phyloP scores from a whole-genome alignment of 2,888 invertebrate genomes.

The Schrankia costaestrigalis region DNA sequence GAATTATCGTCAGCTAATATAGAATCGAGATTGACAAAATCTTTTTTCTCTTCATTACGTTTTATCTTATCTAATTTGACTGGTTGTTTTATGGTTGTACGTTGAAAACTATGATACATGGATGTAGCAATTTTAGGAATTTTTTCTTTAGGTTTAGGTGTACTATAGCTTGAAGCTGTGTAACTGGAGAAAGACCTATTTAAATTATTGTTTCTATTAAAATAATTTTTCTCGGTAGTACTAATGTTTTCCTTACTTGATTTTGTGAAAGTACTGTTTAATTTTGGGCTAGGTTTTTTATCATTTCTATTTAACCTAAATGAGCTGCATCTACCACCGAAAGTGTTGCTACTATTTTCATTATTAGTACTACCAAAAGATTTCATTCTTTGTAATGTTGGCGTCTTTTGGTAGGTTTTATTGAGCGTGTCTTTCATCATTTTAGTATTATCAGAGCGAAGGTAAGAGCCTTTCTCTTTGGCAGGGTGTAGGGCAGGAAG shows the following conservation, averaged over 20 bases:
- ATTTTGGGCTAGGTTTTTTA: constrained; percentile 68
- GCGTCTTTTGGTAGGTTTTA: constrained; percentile 77
- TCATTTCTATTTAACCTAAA: constrained; percentile 71
- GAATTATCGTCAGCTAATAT: constrained; percentile 66
- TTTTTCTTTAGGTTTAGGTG: constrained; percentile 73
- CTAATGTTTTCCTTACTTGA: constrained; percentile 75
- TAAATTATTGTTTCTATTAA: constrained; percentile 63
- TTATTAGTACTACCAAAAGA: constrained; percentile 71
- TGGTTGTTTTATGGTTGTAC: constrained; percentile 67
- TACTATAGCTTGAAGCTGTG: constrained; percentile 65
- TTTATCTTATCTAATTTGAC: constrained; percentile 73
- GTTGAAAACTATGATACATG: constrained; percentile 73
- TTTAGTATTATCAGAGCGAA: constrained; percentile 63
- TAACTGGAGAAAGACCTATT: constrained; percentile 73
- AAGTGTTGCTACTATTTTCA: constrained; percentile 55
- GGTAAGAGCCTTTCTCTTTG: constrained; percentile 61
- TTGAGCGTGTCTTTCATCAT: constrained; percentile 74
- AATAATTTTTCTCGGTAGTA: constrained; percentile 57
- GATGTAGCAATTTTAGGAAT: constrained; percentile 74
- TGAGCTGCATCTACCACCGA: constrained; percentile 70
- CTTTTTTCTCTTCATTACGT: constrained; percentile 60
- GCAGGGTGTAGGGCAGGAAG: constrained; percentile 65
- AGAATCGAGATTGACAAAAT: constrained; percentile 73
- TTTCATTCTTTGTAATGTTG: constrained; percentile 74
- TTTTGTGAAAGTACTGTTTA: constrained; percentile 72